Conservation (phyloP, 2,797 vertebrate species). For the Dendrocincla fuliginosa region DNA sequence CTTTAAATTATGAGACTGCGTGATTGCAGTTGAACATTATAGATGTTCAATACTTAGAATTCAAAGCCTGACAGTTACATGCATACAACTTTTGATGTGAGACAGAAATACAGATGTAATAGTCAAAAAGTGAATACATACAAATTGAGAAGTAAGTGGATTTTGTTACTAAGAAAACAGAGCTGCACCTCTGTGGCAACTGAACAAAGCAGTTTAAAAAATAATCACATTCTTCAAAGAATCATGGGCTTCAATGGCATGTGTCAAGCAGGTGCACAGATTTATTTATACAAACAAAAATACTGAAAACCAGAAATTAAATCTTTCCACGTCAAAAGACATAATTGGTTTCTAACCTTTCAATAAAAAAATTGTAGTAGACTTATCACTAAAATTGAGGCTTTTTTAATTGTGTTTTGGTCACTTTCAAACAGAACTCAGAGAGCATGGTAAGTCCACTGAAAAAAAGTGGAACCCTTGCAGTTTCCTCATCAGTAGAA, state of each 20-base stretch:
- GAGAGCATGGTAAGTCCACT: background rate
- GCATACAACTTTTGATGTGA: background rate
- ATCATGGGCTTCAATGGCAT: background rate
- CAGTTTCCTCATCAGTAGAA: background rate
- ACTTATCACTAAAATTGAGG: background rate
- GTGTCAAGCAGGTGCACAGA: background rate
- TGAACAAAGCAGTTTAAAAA: background rate
- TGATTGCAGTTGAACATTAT: background rate
- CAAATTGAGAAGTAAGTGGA: background rate
- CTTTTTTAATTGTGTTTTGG: background rate
- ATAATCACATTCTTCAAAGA: background rate
- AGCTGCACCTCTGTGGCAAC: background rate
- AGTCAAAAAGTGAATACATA: background rate
- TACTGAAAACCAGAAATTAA: background rate
- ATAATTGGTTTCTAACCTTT: background rate
- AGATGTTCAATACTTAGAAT: background rate
- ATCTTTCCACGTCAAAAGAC: background rate
- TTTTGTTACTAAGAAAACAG: background rate
- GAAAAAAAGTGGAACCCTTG: background rate
- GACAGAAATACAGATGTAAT: background rate
- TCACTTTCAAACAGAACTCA: background rate
- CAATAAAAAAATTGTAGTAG: background rate
- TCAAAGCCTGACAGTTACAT: background rate
- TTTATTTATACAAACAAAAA: background rate
- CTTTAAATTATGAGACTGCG: background rate